phyloP scores from a whole-genome alignment of 2,113 vertebrate species.

The Leucopsar rothschildi region DNA sequence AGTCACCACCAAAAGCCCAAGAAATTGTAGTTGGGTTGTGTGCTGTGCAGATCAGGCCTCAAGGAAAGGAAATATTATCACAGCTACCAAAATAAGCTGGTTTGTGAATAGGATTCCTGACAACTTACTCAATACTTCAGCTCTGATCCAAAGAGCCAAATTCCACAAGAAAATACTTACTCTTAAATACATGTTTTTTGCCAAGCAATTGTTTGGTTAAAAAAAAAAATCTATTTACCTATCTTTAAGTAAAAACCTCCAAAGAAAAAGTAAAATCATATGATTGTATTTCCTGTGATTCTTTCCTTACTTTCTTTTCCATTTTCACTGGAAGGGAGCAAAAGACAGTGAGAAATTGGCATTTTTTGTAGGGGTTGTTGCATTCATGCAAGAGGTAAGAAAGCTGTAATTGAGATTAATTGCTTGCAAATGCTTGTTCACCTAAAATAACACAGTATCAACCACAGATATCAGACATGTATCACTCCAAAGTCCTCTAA shows the following conservation, averaged over 20 bases:
- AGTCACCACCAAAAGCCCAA: neutral
- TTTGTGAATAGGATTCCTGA: neutral
- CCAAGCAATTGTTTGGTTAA: neutral
- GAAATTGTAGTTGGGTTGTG: neutral
- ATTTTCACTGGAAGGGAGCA: neutral
- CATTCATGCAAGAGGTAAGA: neutral
- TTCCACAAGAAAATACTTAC: neutral
- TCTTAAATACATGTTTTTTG: neutral
- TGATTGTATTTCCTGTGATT: neutral
- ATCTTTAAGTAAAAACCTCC: neutral
- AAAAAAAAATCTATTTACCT: neutral
- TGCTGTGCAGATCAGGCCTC: neutral
- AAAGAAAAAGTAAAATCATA: neutral
- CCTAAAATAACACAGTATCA: neutral
- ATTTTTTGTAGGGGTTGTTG: neutral
- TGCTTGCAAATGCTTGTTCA: neutral
- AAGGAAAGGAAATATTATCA: conserved; percentile 28
- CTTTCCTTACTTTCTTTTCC: neutral
- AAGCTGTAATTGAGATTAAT: neutral
- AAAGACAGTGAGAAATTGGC: neutral
- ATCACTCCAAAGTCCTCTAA: neutral
- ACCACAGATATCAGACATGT: neutral
- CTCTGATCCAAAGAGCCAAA: neutral
- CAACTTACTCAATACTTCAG: neutral
- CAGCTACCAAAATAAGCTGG: conserved; percentile 46